Percentiles rank a stretch among this genome's conserved stretches.
phyloP scores from a whole-genome alignment of 2,113 vertebrate species.

The Corythaeola cristata region DNA sequence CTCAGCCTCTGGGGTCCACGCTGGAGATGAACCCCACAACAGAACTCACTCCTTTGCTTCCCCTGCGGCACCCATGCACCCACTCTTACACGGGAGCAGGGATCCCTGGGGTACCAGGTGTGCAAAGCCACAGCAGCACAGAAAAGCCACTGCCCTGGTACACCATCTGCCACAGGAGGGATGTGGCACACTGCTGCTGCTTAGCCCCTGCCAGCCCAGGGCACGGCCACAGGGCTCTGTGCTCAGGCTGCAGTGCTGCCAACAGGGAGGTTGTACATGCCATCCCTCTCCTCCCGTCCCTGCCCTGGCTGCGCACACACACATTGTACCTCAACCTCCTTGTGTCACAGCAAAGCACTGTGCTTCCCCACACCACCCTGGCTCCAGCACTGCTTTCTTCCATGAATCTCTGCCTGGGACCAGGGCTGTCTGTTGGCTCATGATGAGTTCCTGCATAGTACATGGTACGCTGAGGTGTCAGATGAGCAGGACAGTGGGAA shows the following conservation, averaged over 20 bases:
- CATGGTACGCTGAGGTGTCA: not conserved
- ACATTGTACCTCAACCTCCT: not conserved
- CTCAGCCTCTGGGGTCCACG: not conserved
- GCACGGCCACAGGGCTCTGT: not conserved
- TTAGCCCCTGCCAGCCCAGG: not conserved
- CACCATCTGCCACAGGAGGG: not conserved
- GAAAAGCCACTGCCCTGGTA: not conserved
- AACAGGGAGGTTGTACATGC: not conserved
- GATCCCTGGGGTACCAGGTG: not conserved
- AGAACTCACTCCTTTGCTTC: not conserved
- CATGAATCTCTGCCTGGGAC: fast-evolving
- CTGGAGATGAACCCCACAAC: not conserved
- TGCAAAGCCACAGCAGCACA: not conserved
- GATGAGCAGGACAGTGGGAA: not conserved
- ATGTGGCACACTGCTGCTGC: not conserved
- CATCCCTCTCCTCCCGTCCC: not conserved
- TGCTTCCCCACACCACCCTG: not conserved
- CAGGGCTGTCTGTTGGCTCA: not conserved
- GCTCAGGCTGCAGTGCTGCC: not conserved
- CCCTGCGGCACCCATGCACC: not conserved
- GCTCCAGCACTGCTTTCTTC: not conserved
- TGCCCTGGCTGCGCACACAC: fast-evolving
- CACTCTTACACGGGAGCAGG: fast-evolving
- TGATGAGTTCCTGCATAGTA: not conserved
- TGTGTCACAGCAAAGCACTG: not conserved